Evolutionary conservation across 2,113 vertebrate genomes (phyloP), one percentile per base, ranked within the genome.

Genomic region (Clarias gariepinus): DNA sequence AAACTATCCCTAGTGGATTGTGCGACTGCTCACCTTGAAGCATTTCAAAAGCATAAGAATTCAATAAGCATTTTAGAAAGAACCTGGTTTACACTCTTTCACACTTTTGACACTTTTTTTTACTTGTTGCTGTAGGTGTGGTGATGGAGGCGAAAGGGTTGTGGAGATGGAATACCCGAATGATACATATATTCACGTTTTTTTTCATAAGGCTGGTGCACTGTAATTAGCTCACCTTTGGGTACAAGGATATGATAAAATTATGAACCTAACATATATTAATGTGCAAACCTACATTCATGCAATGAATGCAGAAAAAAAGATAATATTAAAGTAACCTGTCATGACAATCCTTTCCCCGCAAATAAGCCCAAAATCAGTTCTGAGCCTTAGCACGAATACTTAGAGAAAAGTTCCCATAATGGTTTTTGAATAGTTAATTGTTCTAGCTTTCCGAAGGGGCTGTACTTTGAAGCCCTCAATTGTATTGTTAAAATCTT

Each of bases 21-120:
- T 93, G 91, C 89, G 89, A 93, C 91, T 92, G 92, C 92, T 89
- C 92, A 94, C n/a, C 63, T 88, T 33, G 13, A 21, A 66, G 52
- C 79, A 60, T 30, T 60, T 61, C 47, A 55, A 28, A 21, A 82
- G 58, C 47, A 66, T 66, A 55, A n/a, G n/a, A n/a, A n/a, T n/a
- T n/a, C n/a, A n/a, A n/a, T n/a, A n/a, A n/a, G n/a, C n/a, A n/a
- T 60, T 58, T 7, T 7, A 47, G 69, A 61, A 36, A n/a, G 47
- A 58, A 15, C 64, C 41, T 66, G 41, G 15, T 52, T 8, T 19
- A n/a, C 33, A 74, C 7, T 41, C 23, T 53, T 53, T 76, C 13
- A 15, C 12, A 76, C 23, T 52, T 74, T 47, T 47, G 47, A 11
- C 71, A 73, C 23, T 36, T 36, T 69, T 73, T 58, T 55, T 79